These are phyloP conservation scores for Enteromius argenteus DNA, from an alignment of 2,797 vertebrate genomes.

Conservation along the genomic window DNA sequence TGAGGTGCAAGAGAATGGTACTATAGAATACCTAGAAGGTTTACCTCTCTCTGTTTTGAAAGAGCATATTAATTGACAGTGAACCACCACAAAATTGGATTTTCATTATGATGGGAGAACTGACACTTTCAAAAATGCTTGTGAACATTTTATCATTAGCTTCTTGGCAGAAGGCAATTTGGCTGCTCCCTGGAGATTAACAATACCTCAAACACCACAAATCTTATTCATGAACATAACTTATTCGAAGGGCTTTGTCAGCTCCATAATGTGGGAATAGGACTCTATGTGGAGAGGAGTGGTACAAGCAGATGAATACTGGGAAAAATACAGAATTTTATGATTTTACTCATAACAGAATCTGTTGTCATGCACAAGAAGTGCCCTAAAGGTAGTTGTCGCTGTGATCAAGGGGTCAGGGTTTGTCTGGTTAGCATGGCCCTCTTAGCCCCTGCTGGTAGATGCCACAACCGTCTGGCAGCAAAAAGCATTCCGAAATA, in stretches of 20 bases:
- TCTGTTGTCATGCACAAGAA: neutral
- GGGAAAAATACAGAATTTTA: neutral
- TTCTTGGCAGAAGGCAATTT: conserved; percentile 57
- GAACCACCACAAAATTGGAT: conserved; percentile 65
- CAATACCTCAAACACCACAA: conserved; percentile 43
- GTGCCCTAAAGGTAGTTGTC: conserved; percentile 17
- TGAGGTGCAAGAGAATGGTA: conserved; percentile 33
- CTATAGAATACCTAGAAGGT: conserved; percentile 55
- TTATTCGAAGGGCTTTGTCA: conserved; percentile 36
- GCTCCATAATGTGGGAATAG: neutral
- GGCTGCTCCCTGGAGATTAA: conserved; percentile 45
- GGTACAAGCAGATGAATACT: conserved; percentile 13
- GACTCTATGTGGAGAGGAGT: neutral
- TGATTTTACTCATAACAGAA: conserved; percentile 12
- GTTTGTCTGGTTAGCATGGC: neutral
- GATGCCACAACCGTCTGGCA: conserved; percentile 3
- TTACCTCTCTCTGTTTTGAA: conserved; percentile 55
- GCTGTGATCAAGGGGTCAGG: conserved; percentile 9
- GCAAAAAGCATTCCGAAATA: neutral
- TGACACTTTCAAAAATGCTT: conserved; percentile 58
- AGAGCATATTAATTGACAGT: conserved; percentile 60
- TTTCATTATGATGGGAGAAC: conserved; percentile 64
- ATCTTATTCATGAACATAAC: conserved; percentile 37
- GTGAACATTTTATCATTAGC: conserved; percentile 65
- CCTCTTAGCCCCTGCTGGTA: conserved; percentile 12